phyloP scores from a whole-genome alignment of 2,797 vertebrate species.

The Artibeus lituratus region DNA sequence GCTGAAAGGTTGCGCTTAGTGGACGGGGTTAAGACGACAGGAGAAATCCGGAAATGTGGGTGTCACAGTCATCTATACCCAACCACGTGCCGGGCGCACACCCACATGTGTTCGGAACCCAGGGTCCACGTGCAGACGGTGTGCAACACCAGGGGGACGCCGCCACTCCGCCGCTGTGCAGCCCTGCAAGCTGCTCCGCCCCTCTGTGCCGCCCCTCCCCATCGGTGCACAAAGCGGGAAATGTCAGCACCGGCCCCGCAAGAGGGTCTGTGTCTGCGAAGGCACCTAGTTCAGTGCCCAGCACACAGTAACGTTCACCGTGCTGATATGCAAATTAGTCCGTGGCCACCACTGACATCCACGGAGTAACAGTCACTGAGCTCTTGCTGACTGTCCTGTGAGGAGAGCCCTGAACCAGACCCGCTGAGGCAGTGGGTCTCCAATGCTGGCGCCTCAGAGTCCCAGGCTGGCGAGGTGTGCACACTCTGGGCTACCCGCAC shows the following conservation, averaged over 20 bases:
- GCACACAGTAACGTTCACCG: not conserved
- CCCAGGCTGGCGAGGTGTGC: not conserved
- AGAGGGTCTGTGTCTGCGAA: not conserved
- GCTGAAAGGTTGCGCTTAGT: not conserved
- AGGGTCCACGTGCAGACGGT: not conserved
- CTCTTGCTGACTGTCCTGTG: not conserved
- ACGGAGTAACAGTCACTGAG: not conserved
- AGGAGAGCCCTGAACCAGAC: not conserved
- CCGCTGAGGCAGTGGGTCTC: not conserved
- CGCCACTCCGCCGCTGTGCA: not conserved
- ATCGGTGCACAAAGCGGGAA: not conserved
- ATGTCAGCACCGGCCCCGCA: not conserved
- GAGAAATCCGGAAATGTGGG: not conserved
- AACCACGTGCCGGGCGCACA: not conserved
- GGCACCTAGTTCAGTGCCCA: not conserved
- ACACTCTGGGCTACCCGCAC: not conserved
- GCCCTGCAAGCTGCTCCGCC: not conserved
- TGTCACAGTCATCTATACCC: not conserved
- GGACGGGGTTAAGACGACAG: not conserved
- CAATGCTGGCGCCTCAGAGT: not conserved
- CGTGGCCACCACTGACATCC: not conserved
- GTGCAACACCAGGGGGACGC: not conserved
- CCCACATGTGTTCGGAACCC: not conserved
- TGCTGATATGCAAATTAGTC: not conserved
- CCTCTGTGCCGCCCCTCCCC: too few species aligned